Evolutionary conservation across 1,140 invertebrate genomes (phyloP), one percentile per base, ranked within the genome.

Genomic region (Tetraneura akinire): DNA sequence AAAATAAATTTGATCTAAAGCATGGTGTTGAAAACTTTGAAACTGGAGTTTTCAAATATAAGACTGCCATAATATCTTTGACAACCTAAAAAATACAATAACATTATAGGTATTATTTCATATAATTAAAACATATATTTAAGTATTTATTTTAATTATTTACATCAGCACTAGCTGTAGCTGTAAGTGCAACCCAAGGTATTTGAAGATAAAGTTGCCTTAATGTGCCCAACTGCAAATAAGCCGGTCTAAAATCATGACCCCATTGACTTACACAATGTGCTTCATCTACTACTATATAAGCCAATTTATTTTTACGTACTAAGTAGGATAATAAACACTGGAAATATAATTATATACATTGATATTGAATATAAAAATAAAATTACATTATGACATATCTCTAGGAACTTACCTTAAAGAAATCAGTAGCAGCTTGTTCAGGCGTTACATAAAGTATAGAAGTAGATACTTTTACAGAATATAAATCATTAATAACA

Each of bases 201-300:
- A 96, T 89, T 64, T 88, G 86, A 60, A 89, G 89, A 85, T 92
- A 93, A 82, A 88, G 89, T 47, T 68, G 18, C 1, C 83, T 80
- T 23, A 85, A 49, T 21, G n/a, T 83, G 11, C 93, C 94, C 3
- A 99, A 86, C 86, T 93, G 96, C 5, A 98, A 88, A 86, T 98
- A 99, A 86, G 98, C 94, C 1, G 94, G 94, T 37, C 97, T 88
- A 86, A 99, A 99, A 86, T 98, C 96, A 86, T 99, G 97, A 1
- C 97, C 97, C 96, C 96, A 99, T 83, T 98, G 93, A 84, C 94
- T 97, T 0, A 98, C 96, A 88, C 97, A 99, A 86, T 99, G 97
- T 14, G 96, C 97, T 88, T 99, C 97, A 88, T 99, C 97, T 16
- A 99, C 93, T 29, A 91, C 88, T 82, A 92, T 88, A 83, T 90